Evolutionary conservation across 2,113 vertebrate species (phyloP).

Genomic region (Spheniscus mendiculus): DNA sequence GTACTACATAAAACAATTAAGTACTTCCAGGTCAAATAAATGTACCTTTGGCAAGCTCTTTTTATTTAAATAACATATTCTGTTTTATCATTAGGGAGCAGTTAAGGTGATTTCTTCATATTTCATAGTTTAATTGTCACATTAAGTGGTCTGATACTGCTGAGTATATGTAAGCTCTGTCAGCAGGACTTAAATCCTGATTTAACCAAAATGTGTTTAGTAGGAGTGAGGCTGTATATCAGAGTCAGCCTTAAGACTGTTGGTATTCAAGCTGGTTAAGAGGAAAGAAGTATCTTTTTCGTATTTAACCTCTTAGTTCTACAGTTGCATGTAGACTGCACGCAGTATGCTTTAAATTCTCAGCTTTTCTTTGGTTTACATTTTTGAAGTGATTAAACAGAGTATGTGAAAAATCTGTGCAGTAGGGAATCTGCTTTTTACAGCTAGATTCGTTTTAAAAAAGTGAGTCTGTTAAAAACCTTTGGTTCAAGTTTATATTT

Average conservation of each 20-base stretch:
- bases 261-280: neutral
- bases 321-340: neutral
- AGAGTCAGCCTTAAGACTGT: neutral
- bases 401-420: neutral
- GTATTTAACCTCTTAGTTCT: neutral
- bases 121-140: neutral
- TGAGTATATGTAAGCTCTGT: neutral
- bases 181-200: slow-evolving; percentile 8
- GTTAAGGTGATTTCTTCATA: neutral
- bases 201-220: neutral
- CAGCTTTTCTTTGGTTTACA: neutral
- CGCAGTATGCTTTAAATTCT: neutral
- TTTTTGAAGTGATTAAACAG: neutral
- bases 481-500: slow-evolving; percentile 51
- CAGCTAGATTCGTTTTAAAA: neutral
- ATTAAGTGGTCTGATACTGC: neutral
- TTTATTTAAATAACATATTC: neutral
- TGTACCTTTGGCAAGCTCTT: neutral
- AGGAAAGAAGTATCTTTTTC: neutral
- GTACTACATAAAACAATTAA: neutral
- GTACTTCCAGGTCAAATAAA: neutral
- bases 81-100: neutral
- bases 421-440: neutral
- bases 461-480: neutral
- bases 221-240: neutral